phyloP scores from a whole-genome alignment of 30 jellyfish, hydroid and myxozoan genomes.

The Turritopsis dohrnii region DNA sequence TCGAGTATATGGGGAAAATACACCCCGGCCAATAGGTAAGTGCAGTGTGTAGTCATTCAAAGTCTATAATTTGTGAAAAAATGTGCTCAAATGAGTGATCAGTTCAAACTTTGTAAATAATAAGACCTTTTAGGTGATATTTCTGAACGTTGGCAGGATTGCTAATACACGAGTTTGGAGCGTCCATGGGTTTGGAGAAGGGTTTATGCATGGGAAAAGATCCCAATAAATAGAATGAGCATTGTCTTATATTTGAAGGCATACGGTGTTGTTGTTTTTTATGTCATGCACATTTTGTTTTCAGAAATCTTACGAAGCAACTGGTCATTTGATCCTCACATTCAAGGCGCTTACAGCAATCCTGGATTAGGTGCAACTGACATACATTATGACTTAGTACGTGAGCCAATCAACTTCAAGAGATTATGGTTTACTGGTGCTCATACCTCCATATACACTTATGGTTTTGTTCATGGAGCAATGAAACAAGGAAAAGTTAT shows the following conservation, averaged over 20 bases:
- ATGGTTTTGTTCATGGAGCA: conserved; percentile 45
- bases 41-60: too few species aligned
- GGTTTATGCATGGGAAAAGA: too few species aligned
- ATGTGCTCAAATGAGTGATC: too few species aligned
- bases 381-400: conserved; percentile 17
- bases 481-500: conserved; percentile 26
- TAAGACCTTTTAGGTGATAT: too few species aligned
- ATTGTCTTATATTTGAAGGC: too few species aligned
- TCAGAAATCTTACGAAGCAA: conserved; percentile 36
- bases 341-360: conserved; percentile 59
- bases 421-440: conserved; percentile 81
- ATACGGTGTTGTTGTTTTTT: too few species aligned
- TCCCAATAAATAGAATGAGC: background rate
- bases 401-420: conserved; percentile 36
- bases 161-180: too few species aligned
- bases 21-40: conserved; percentile 63
- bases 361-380: conserved; percentile 41
- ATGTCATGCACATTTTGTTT: too few species aligned
- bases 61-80: too few species aligned
- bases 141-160: too few species aligned
- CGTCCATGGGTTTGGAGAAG: too few species aligned
- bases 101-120: too few species aligned
- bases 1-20: conserved; percentile 37
- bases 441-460: conserved; percentile 19
- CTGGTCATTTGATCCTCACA: conserved; percentile 48